Base-by-base conservation (phyloP, 1,140 invertebrate species). In the Cyclina sinensis region DNA sequence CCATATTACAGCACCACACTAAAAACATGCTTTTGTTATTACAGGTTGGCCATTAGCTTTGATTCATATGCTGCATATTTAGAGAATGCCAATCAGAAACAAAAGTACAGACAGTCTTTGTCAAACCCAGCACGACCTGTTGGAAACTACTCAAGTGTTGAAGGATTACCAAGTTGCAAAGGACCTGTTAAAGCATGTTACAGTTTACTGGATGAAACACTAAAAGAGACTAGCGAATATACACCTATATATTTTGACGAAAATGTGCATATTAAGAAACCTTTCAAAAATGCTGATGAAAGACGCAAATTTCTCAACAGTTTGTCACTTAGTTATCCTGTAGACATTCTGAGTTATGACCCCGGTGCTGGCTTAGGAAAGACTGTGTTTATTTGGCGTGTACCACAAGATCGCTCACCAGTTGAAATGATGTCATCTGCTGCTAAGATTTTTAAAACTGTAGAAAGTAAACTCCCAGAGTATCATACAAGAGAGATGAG, bases 401-500 rank as follows among this genome's bases (percentile, higher is more conserved):
- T 90, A 65, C 81, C 84, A n/a, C 24, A 62, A 27, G 54, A 86
- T 18, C 37, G 88, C 12, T 84, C 80, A n/a, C 54, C 65, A 9
- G n/a, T 32, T 5, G 88, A 91, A 79, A 82, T 76, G 76, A 85
- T 88, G 74, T 68, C 37, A 12, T 57, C 21, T 35, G 43, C 86
- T 30, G 59, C 78, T 18, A 62, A 48, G 59, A 43, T 87, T 32
- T n/a, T 76, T 24, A 87, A 89, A 57, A 73, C 4, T 11, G 21
- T 90, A 37, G 62, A 74, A 70, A 27, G 24, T 3, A 74, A 30
- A 32, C 59, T 91, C 7, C 68, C 54, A 30, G 82, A 89, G 74
- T 89, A 89, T 57, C 86, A 88, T 43, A 91, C 91, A 11, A 37
- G 84, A 32, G 51, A 85, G 51, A 90, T 92, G 91, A 32, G 86